Conservation (phyloP, 1,140 invertebrate genomes). For the Zophobas morio region DNA sequence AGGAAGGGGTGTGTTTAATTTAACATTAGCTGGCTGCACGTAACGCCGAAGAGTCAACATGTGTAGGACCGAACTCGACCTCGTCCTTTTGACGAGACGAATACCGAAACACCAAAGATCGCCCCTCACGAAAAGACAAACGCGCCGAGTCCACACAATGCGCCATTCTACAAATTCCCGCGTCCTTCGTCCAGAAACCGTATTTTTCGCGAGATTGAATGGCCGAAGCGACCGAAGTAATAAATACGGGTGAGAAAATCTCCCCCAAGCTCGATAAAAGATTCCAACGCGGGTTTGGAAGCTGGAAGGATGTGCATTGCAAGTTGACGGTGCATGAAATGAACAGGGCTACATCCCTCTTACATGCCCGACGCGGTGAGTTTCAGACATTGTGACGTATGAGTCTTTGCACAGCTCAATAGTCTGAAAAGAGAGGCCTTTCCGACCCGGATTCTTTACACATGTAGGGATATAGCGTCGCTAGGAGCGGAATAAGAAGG, state of each 20-base stretch:
- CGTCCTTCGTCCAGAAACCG: slow-evolving; percentile 1
- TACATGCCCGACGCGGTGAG: slow-evolving; percentile 46
- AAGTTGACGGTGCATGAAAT: slow-evolving; percentile 58
- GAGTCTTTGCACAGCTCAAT: slow-evolving; percentile 55
- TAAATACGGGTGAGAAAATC: slow-evolving; percentile 43
- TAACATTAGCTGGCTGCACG: too few relatives aligned
- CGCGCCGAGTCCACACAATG: not conserved
- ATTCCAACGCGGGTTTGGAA: slow-evolving; percentile 44
- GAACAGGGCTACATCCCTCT: slow-evolving; percentile 51
- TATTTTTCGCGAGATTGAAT: slow-evolving; percentile 41
- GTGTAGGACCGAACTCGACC: too few relatives aligned
- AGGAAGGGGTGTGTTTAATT: too few relatives aligned
- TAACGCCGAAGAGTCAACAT: too few relatives aligned
- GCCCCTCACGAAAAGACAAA: too few relatives aligned
- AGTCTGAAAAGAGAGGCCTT: slow-evolving; percentile 49
- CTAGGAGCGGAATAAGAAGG: slow-evolving; percentile 17
- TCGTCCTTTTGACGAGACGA: too few relatives aligned
- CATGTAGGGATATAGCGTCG: slow-evolving; percentile 44
- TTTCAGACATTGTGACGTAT: slow-evolving; percentile 52
- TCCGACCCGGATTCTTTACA: slow-evolving; percentile 45
- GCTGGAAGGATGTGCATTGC: slow-evolving; percentile 51
- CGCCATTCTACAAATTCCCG: slow-evolving; percentile 3
- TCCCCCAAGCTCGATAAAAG: slow-evolving; percentile 45
- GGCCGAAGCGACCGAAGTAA: slow-evolving; percentile 24
- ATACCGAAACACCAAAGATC: too few relatives aligned